These are phyloP conservation scores for Cantharis nigra DNA, from an alignment of 2,888 invertebrate species.

Conservation along the genomic window DNA sequence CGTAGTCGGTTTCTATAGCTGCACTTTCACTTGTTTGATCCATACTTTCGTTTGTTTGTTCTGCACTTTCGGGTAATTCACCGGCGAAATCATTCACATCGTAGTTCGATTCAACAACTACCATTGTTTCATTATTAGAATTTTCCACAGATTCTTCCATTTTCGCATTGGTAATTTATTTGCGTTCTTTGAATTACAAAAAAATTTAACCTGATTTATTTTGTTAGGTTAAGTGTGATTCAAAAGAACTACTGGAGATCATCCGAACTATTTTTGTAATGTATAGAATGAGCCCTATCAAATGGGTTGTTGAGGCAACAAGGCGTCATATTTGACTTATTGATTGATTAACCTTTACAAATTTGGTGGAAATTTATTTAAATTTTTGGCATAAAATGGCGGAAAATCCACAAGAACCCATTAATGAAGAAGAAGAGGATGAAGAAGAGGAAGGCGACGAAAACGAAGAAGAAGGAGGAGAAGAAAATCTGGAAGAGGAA, in stretches of 20 bases:
- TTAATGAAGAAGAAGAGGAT: neutral
- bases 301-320: neutral
- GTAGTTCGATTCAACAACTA: neutral
- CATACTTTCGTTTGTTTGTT: neutral
- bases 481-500: slow-evolving; percentile 16
- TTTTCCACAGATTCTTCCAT: neutral
- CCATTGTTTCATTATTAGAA: too few species aligned
- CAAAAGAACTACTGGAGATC: neutral
- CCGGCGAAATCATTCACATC: neutral
- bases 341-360: neutral
- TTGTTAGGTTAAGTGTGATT: neutral
- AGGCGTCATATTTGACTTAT: neutral
- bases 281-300: neutral
- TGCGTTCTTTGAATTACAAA: neutral
- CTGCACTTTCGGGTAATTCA: neutral
- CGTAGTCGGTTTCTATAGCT: neutral
- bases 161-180: neutral
- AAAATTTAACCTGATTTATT: neutral
- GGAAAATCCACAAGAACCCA: neutral
- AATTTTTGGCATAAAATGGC: neutral
- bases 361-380: neutral
- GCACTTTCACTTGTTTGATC: neutral
- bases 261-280: neutral
- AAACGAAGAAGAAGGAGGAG: slow-evolving; percentile 1
- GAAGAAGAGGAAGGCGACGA: neutral